Evolutionary conservation across 2,113 vertebrate genomes (phyloP), one percentile per base, ranked within the genome.

Genomic region (Grammomys surdaster): DNA sequence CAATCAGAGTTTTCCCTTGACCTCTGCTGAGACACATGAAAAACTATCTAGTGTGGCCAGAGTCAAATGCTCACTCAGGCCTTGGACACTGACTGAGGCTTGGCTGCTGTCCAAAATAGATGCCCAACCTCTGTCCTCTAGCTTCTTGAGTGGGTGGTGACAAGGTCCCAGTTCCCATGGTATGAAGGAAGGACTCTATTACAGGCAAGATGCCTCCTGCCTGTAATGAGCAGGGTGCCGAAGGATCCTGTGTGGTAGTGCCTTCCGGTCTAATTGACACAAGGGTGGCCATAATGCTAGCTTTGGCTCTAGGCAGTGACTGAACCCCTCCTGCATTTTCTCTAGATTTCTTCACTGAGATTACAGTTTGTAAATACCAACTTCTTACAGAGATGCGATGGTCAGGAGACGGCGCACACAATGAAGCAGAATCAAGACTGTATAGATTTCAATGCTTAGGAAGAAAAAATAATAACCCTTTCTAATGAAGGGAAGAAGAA

Each of bases 101-200:
- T 96, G 60, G 63, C n/a, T 58, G 43, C 7, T 26, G 33, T 31
- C 90, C 54, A 51, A 82, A 93, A 84, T 0, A 89, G 31, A 82
- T 31, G n/a, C 46, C 63, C 5, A 56, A 70, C n/a, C 46, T 28
- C 67, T n/a, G 54, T 51, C 4, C 85, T 19, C 4, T 78, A 43
- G 73, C 75, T 96, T 78, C 80, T 94, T 2, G 65, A 43, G 80
- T 17, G 31, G n/a, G 67, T 85, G 40, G 24, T 70, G 93, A 89
- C 69, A 58, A 65, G 2, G 1, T 65, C 69, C 72, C 9, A 19
- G 46, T 77, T 88, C 67, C 60, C 40, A 19, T 63, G 2, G 1
- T 70, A 17, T 86, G n/a, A 16, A 56, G 88, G 60, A 76, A 5
- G 46, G 14, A 82, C 9, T 10, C 13, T 14, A 85, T 48, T 19